Evolutionary conservation across 1,140 invertebrate genomes (phyloP), one percentile per base, ranked within the genome.

Genomic region (Caenorhabditis brenneri): DNA sequence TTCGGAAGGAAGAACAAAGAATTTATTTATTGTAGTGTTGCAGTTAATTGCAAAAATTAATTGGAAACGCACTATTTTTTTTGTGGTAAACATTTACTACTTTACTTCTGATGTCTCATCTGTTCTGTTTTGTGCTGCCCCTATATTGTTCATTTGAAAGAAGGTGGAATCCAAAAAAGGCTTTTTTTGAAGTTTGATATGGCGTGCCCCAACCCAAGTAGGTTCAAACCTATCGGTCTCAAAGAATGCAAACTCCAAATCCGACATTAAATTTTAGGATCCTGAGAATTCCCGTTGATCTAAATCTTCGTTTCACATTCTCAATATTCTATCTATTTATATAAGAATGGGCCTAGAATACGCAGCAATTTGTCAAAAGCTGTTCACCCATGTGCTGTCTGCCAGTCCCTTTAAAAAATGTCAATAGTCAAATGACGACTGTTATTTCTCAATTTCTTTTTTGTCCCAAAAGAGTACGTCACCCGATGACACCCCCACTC

Each of bases 1-100:
- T 42, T 1, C n/a, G 36, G 36, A 24, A 74, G 65, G 24, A 24
- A 74, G 65, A 74, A 74, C 65, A 74, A 74, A 74, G 65, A 27
- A 12, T 42, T 15, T 74, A 10, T 9, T 12, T 42, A 65, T 65
- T 65, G 19, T 16, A 10, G 48, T 65, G 36, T 31, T 42, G 5
- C 39, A 42, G 39, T 42, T 42, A 5, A 42, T 42, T 42, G 39
- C 48, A 51, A 51, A 10, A n/a, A n/a, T n/a, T n/a, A n/a, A n/a
- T n/a, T n/a, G n/a, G n/a, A n/a, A n/a, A n/a, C n/a, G n/a, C n/a
- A n/a, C 19, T 51, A 15, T 51, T 51, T 51, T 51, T 51, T 51
- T 51, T 51, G n/a, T 10, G 48, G 42, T 51, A 51, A 51, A 51
- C 48, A 29, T 55, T 24, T 29, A 22, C 12, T 55, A 27, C 53